Evolutionary conservation across 2,888 invertebrate genomes (phyloP), one percentile per base, ranked within the genome.

Genomic region (Eremobia ochroleuca): DNA sequence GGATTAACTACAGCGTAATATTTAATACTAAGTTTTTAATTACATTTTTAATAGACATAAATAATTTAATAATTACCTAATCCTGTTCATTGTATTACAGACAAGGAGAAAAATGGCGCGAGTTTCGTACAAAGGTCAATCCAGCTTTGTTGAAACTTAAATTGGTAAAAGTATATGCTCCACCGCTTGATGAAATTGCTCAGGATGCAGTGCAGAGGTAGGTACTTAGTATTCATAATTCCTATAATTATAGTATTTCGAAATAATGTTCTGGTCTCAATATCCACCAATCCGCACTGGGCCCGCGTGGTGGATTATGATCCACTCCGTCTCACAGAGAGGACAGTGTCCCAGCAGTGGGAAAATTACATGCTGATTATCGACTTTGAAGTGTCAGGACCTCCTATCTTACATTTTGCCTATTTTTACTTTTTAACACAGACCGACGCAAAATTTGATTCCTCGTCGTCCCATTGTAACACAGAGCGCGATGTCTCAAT

Each of bases 71-170:
- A 49, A 37, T 31, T 21, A n/a, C n/a, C n/a, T n/a, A 37, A 64
- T 75, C 25, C 1, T 43, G 21, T 40, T 59, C 11, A 25, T 28
- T 76, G 1, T 71, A 37, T 91, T 92, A 40, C 87, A 97, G 97
- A 4, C 97, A 98, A 92, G 98, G 98, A 1, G 96, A 97, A 25
- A 95, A 97, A 84, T 98, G 98, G 98, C 97, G 97, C 61, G 96
- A 97, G 73, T 97, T 98, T 84, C 96, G 98, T 31, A 97, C 97
- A 0, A 97, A 97, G 79, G 97, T 98, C 0, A 98, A 98, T 92
- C 97, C 97, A 71, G 97, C 97, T 55, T 94, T 98, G 92, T 93
- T 98, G 92, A 97, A 97, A 88, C 97, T 98, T 0, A 97, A 97
- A 83, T 92, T 97, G 79, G 95, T 97, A 1, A 97, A 97, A 89